A percentile compares a stretch with the other conserved stretches of the same genome.
Evolutionary conservation across 2,113 vertebrate genomes (phyloP).

Genomic region (Euleptes europaea): DNA sequence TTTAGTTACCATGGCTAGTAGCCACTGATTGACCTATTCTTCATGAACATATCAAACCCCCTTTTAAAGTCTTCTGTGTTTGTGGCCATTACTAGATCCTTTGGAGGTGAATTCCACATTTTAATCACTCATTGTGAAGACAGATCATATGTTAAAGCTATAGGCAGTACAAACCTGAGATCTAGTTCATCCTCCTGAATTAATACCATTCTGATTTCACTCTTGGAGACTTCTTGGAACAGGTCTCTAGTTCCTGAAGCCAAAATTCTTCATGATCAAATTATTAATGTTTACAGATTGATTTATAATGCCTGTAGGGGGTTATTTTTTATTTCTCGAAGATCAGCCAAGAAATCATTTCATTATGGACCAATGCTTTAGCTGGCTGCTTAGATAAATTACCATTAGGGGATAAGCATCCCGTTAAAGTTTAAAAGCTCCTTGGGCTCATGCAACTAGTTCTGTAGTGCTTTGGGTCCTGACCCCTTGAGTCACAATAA

Average conservation of each 20-base stretch:
- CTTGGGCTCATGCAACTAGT: too few species aligned
- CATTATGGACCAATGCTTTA: not conserved
- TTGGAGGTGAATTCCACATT: too few species aligned
- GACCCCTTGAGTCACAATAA: too few species aligned
- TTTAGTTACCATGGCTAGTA: too few species aligned
- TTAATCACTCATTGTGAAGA: too few species aligned
- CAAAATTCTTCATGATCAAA: not conserved
- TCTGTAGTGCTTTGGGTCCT: too few species aligned
- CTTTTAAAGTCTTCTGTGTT: not conserved
- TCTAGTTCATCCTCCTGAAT: not conserved
- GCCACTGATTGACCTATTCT: too few species aligned
- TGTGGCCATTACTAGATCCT: too few species aligned
- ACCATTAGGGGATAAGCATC: not conserved
- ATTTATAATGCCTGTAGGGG: not conserved
- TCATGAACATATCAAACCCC: too few species aligned
- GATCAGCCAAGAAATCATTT: conserved; percentile 7
- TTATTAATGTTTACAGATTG: not conserved
- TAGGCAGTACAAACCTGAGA: not conserved
- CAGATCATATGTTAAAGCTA: too few species aligned
- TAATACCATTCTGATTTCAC: conserved; percentile 4
- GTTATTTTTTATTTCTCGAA: conserved; percentile 30
- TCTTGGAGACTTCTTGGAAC: not conserved
- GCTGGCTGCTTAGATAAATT: not conserved
- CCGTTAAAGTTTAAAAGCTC: too few species aligned
- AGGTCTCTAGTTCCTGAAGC: conserved; percentile 18